Evolutionary conservation across 2,797 vertebrate species (phyloP).

Genomic region (Ispidina picta): DNA sequence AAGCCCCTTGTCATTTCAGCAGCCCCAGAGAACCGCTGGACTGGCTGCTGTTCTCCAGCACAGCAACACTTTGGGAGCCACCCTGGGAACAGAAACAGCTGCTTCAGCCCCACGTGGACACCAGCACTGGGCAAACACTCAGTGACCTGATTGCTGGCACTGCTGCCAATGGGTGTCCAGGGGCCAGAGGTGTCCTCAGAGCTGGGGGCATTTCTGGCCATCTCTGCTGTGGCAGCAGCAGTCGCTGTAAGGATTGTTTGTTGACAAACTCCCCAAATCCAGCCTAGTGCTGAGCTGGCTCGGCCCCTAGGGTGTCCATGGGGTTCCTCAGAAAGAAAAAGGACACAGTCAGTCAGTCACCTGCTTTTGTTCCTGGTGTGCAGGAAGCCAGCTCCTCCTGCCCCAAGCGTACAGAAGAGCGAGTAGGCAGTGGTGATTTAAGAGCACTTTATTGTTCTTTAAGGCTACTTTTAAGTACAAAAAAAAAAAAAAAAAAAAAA

Average conservation of each 20-base stretch:
- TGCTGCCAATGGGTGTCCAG: background rate
- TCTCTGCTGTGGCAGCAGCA: background rate
- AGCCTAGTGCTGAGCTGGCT: fast-evolving
- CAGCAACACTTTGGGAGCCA: background rate
- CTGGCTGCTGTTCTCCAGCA: background rate
- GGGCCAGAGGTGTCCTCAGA: background rate
- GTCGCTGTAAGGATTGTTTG: background rate
- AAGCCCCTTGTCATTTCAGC: background rate
- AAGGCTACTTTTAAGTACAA: conserved; percentile 99
- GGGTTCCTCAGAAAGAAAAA: background rate
- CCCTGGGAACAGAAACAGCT: background rate
- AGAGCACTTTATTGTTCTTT: conserved; percentile 99
- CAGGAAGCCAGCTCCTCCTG: background rate
- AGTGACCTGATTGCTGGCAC: fast-evolving
- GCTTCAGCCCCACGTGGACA: background rate
- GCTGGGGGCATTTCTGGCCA: background rate
- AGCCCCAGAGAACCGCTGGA: no score
- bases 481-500: conserved; percentile 74
- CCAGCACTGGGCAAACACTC: fast-evolving
- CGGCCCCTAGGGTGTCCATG: fast-evolving
- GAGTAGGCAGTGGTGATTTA: conserved; percentile 82
- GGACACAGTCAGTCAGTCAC: fast-evolving
- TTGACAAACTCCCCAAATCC: background rate
- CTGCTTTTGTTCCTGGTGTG: background rate
- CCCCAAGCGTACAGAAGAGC: background rate